phyloP scores from a whole-genome alignment of 92 coral and sea anemone genomes.

The Epizoanthus rinbou region DNA sequence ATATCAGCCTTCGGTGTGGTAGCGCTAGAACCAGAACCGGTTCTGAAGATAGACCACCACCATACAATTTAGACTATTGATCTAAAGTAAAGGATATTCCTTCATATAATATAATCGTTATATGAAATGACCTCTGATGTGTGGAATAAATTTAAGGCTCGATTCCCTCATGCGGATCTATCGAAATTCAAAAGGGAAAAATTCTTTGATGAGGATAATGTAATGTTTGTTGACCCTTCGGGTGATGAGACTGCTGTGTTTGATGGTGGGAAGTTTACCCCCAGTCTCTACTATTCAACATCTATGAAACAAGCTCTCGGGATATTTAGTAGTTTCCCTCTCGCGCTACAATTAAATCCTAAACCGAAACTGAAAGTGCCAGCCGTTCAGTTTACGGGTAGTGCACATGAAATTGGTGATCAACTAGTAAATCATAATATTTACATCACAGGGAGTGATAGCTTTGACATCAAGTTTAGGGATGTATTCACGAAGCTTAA shows the following conservation, averaged over 20 bases:
- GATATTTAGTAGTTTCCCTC: background rate
- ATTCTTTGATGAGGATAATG: slow-evolving; percentile 5
- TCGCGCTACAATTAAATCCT: background rate
- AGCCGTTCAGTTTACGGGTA: background rate
- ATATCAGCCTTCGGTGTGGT: no score
- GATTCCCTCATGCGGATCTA: slow-evolving; percentile 4
- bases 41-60: slow-evolving; percentile 20
- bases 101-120: slow-evolving; percentile 9
- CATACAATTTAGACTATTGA: slow-evolving; percentile 3
- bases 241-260: slow-evolving; percentile 29
- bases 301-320: slow-evolving; percentile 11
- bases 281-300: background rate
- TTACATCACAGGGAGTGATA: slow-evolving; percentile 2
- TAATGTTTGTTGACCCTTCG: background rate
- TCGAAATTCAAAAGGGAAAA: background rate
- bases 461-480: background rate
- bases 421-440: background rate
- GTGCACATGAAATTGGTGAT: background rate
- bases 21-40: no score
- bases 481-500: slow-evolving; percentile 3
- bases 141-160: background rate
- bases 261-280: background rate
- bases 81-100: background rate
- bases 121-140: slow-evolving; percentile 19
- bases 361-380: background rate